Base-by-base conservation (phyloP, 92 coral and sea anemone species). In the Palythoa grandiflora region DNA sequence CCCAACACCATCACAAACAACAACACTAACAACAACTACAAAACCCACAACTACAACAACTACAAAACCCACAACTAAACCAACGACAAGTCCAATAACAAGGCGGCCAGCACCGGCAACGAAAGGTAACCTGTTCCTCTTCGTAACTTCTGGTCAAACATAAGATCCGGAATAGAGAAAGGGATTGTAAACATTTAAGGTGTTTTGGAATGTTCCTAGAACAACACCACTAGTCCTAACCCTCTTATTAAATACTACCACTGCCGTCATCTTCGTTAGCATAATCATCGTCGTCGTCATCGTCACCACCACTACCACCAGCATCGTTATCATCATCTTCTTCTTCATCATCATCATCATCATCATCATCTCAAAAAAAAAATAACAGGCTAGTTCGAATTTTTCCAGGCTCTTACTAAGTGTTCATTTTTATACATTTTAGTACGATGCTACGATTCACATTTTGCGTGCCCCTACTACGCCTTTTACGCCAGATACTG, bases 401-500 rank as follows among this genome's bases (percentile, higher is more conserved):
- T 11, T 17, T 35, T 9, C 6, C 6, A 70, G 10, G 16, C 9
- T 15, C 75, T 70, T 10, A 35, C 35, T 5, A 73, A 9, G 11
- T 37, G 2, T 20, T 48, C 44, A 7, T 81, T 65, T 6, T 81
- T 59, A 52, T 14, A 47, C 63, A 81, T 61, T 15, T 53, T 53
- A 66, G 63, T 14, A 15, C 63, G 40, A 38, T 81, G 86, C 59
- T 15, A 28, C 44, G 44, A 81, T 39, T 47, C 9, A 15, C 38
- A 48, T 13, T 81, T 8, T 16, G 61, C 13, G 6, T 81, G 86
- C 19, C 47, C 37, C 47, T 81, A 47, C 75, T 81, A 40, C 38
- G 63, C 76, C 9, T 81, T 28, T 48, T 65, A 65, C 38, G 86
- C 28, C 28, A 28, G 86, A 14, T 81, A 81, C 48, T 81, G 86